Conservation (phyloP, 2,113 vertebrate species). For the Pitta sordida region DNA sequence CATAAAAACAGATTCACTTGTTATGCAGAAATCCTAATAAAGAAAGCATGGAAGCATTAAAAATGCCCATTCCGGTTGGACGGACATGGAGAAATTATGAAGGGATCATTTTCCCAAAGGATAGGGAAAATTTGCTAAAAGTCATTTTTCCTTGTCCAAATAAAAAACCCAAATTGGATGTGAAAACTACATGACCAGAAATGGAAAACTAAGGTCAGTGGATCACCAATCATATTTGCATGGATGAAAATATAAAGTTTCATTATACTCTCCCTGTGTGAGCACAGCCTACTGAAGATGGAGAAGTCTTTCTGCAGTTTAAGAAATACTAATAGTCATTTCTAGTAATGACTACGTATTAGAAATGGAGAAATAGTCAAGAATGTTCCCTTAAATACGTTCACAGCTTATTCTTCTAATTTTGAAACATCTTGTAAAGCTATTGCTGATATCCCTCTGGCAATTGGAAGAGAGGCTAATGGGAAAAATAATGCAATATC, state of each 20-base stretch:
- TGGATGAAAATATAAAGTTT: neutral
- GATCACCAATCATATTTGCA: neutral
- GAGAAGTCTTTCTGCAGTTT: neutral
- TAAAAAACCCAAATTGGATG: neutral
- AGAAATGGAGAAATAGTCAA: neutral
- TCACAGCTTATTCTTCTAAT: neutral
- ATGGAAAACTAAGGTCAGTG: neutral
- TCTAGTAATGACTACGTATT: neutral
- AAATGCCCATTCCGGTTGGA: neutral
- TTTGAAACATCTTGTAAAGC: neutral
- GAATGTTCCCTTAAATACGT: neutral
- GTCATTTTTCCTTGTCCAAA: neutral
- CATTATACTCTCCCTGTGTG: neutral
- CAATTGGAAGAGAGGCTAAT: neutral
- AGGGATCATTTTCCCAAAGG: neutral
- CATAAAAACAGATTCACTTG: neutral
- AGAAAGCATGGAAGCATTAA: neutral
- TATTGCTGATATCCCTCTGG: neutral
- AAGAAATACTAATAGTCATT: neutral
- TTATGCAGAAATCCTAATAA: constrained; percentile 6
- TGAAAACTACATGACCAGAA: neutral
- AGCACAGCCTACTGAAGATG: neutral
- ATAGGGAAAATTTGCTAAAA: neutral
- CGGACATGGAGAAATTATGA: neutral
- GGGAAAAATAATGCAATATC: neutral